Base-by-base conservation (phyloP, 2,797 vertebrate genomes). In the Myotis pilosus region DNA sequence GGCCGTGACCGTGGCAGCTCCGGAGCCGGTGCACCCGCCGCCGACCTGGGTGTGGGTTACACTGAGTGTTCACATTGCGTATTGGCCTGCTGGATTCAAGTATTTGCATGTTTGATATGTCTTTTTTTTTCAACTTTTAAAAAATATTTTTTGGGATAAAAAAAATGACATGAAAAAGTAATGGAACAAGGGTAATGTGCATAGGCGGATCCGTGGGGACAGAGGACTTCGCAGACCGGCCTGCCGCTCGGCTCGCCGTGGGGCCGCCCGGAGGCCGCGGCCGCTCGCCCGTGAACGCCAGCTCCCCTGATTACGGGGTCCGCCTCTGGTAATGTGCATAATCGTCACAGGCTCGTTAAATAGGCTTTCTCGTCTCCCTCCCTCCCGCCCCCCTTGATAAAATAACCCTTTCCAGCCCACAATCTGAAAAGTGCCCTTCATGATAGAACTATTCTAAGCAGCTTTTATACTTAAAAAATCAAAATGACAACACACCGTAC, bases 41-140 rank as follows among this genome's bases (percentile, higher is more conserved):
- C 95, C 87, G 98, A 98, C 98, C 98, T 98, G 98, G 98, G 98
- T 98, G 98, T 99, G 98, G 97, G 98, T 98, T 98, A 98, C 96
- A 97, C 97, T 98, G 98, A 97, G 98, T 98, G 98, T 99, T 99
- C 99, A 99, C 99, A 99, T 99, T 99, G 99, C 98, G 97, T 99
- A 99, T 99, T 99, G 99, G 99, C 98, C 98, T 98, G 99, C 98
- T 98, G 98, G 98, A 99, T 99, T 99, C 99, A 99, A 99, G 99
- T 99, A 99, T 99, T 99, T 98, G 98, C 97, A 98, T 99, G 98
- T 98, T 98, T 99, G 99, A 99, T 99, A 98, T 98, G 98, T 98
- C 96, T 96, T 87, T 97, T 98, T 96, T 96, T 98, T 96, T 96
- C 60, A 87, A 96, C 76, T 98, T 98, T 99, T 98, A 97, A 97